Conservation (phyloP, 2,888 invertebrate genomes). For the Deilephila elpenor region DNA sequence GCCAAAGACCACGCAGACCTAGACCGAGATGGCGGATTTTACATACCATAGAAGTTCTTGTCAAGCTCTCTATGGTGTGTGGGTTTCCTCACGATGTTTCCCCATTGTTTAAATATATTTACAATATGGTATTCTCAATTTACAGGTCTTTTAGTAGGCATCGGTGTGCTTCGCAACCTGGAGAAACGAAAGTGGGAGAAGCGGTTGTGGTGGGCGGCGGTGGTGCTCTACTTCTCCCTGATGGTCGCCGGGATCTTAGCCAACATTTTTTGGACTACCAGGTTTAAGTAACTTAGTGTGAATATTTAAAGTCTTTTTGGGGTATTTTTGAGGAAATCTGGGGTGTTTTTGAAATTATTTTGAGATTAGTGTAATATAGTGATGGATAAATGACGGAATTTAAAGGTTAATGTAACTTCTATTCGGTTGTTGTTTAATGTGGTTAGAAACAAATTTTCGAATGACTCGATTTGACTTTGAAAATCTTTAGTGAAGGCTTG, state of each 20-base stretch:
- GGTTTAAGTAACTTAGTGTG: constrained; percentile 41
- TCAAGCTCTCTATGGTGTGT: too few species aligned
- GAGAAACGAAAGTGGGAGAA: constrained; percentile 92
- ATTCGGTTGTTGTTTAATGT: too few species aligned
- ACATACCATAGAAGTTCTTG: too few species aligned
- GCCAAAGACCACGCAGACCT: too few species aligned
- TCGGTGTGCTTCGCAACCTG: constrained; percentile 93
- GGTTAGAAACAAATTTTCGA: too few species aligned
- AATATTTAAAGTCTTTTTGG: neutral
- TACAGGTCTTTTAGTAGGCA: constrained; percentile 91
- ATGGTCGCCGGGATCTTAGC: constrained; percentile 90
- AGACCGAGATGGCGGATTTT: too few species aligned
- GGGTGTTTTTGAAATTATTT: neutral
- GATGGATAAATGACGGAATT: too few species aligned
- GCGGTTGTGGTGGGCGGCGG: constrained; percentile 91
- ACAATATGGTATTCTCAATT: constrained; percentile 32
- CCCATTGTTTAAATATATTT: too few species aligned
- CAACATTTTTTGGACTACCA: constrained; percentile 87
- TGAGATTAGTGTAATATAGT: neutral
- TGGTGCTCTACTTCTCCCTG: constrained; percentile 87
- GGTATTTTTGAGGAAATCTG: neutral
- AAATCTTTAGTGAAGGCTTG: too few species aligned
- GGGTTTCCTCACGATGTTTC: too few species aligned
- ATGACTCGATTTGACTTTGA: too few species aligned
- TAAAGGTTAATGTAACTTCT: too few species aligned